phyloP scores from a whole-genome alignment of 2,888 invertebrate species.

The Vannuccia rotundouncinata region DNA sequence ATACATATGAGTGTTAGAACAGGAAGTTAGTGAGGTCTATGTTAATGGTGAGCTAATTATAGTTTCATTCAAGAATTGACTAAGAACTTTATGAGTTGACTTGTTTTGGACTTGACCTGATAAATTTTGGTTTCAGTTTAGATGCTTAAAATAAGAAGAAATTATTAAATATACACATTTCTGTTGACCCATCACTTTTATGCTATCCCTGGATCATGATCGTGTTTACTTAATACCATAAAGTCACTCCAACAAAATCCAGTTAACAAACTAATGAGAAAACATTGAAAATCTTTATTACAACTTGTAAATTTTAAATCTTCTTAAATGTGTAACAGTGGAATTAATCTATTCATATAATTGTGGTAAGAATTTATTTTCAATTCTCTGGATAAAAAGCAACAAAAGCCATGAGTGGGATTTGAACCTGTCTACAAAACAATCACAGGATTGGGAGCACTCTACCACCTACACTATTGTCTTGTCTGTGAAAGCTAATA shows the following conservation, averaged over 20 bases:
- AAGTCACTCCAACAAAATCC: slow-evolving; percentile 20
- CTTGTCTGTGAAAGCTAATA: too few species aligned
- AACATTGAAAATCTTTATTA: slow-evolving; percentile 11
- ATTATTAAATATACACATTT: slow-evolving; percentile 15
- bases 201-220: slow-evolving; percentile 12
- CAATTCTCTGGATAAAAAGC: slow-evolving; percentile 23
- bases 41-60: neutral
- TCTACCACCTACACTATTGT: too few species aligned
- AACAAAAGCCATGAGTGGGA: too few species aligned
- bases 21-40: neutral
- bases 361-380: slow-evolving; percentile 6
- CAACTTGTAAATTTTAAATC: slow-evolving; percentile 1
- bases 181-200: slow-evolving; percentile 12
- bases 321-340: slow-evolving; percentile 17
- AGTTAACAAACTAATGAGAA: slow-evolving; percentile 21
- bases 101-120: neutral
- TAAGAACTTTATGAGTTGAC: neutral
- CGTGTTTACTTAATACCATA: slow-evolving; percentile 6
- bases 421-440: too few species aligned
- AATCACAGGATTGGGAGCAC: too few species aligned
- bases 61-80: neutral
- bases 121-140: slow-evolving; percentile 12
- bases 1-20: too few species aligned
- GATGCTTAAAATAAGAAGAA: slow-evolving; percentile 8
- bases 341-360: slow-evolving; percentile 13